Conservation (phyloP, 2,797 vertebrate genomes). For the Helostoma temminkii region DNA sequence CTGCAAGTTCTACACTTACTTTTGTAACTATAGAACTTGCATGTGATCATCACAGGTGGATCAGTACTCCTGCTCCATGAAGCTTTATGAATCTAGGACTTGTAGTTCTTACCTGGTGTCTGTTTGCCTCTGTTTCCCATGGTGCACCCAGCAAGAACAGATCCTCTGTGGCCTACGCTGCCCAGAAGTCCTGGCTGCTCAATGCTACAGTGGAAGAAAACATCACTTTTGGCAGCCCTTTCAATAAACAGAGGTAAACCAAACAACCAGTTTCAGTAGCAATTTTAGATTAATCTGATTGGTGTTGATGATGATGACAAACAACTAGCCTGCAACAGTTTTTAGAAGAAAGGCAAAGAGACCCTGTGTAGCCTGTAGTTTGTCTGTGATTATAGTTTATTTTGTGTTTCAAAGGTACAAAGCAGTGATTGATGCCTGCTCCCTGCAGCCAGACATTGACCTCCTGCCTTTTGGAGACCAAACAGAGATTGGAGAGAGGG, state of each 20-base stretch:
- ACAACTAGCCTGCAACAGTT: neutral
- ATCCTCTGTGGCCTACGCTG: constrained; percentile 95
- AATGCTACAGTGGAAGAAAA: constrained; percentile 98
- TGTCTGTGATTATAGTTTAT: neutral
- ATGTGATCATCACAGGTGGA: too few relatives aligned
- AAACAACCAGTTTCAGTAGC: neutral
- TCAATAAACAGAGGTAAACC: constrained; percentile 92
- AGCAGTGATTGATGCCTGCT: constrained; percentile 96
- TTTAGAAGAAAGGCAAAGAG: neutral
- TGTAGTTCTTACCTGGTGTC: constrained; percentile 27
- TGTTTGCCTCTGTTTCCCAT: constrained; percentile 45
- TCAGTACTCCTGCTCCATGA: constrained; percentile 59
- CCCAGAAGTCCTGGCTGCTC: constrained; percentile 98
- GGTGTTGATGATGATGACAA: neutral
- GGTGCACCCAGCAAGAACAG: constrained; percentile 88
- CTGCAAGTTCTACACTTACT: too few relatives aligned
- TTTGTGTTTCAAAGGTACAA: constrained; percentile 88
- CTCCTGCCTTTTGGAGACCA: constrained; percentile 97
- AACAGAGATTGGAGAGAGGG: constrained; percentile 99
- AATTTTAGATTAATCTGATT: neutral
- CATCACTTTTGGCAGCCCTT: constrained; percentile 96
- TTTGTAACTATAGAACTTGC: too few relatives aligned
- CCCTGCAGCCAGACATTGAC: constrained; percentile 97
- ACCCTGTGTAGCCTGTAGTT: neutral
- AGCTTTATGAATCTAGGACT: constrained; percentile 48